Evolutionary conservation across 1,140 invertebrate species (phyloP).

Genomic region (Aphis craccivora): DNA sequence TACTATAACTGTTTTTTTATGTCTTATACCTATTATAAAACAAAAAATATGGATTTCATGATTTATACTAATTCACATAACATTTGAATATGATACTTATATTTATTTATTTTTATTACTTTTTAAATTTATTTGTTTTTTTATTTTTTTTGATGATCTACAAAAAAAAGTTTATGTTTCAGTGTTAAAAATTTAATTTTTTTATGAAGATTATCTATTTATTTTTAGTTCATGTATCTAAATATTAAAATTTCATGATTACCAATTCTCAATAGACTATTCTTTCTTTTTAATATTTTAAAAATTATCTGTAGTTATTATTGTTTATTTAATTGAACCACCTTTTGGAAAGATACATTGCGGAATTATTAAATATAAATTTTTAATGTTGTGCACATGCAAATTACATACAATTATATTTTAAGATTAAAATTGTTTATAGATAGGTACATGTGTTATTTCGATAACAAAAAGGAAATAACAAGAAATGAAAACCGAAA

Average conservation of each 20-base stretch:
- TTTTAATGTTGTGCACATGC: too few species aligned
- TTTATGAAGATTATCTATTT: background rate
- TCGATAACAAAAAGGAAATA: too few species aligned
- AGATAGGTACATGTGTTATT: too few species aligned
- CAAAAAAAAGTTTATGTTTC: background rate
- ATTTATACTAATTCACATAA: background rate
- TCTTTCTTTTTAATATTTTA: background rate
- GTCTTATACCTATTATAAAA: too few species aligned
- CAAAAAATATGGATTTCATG: background rate
- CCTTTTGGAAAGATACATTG: background rate
- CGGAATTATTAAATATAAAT: background rate
- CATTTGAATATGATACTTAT: background rate
- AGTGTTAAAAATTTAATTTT: background rate
- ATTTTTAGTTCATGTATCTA: background rate
- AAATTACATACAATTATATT: background rate
- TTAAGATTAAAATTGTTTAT: background rate
- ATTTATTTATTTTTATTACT: background rate
- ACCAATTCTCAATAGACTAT: background rate
- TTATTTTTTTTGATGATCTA: background rate
- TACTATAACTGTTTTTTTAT: background rate
- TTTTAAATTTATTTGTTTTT: too few species aligned
- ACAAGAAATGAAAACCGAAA: background rate
- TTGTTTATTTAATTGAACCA: background rate
- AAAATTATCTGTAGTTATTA: background rate
- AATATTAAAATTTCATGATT: background rate